Evolutionary conservation across 2,888 invertebrate genomes (phyloP), one percentile per base, ranked within the genome.

Genomic region (Spodoptera picta): DNA sequence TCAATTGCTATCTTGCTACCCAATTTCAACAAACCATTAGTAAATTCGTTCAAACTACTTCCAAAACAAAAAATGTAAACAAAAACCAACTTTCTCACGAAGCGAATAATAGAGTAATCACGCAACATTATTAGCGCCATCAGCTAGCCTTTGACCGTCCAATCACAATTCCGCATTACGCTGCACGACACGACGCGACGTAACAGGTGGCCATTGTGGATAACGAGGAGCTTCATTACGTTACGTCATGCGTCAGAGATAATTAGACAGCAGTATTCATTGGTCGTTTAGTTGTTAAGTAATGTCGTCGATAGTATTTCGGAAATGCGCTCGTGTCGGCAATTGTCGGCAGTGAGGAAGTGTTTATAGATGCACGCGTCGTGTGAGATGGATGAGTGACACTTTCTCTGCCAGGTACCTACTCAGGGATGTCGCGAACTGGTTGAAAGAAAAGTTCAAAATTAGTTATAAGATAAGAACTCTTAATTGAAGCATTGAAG

Each of bases 351-450:
- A 61, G 56, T 67, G 31, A 80, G 82, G 82, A 81, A 80, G 72
- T 80, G 68, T 68, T 80, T 80, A 48, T 60, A 50, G 61, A 80
- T 81, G 79, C 80, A 48, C 43, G 49, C 46, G 53, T 51, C 75
- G 80, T 79, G 73, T 66, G 54, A 61, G 53, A 60, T 49, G 43
- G 24, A 56, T 65, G 36, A 14, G 48, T 49, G 66, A 71, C 64
- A 69, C 77, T 81, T 80, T 80, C 79, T 58, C 72, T 59, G 36
- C 2, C 19, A 79, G 77, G 81, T 79, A 19, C 19, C 19, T 56
- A 79, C 65, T 4, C 46, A 46, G 79, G 81, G 81, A 55, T 81
- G 69, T 4, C 48, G 14, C 14, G 0, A 7, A 0, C 14, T 23
- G 42, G 12, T 49, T 7, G 7, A 23, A 31, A 19, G 19, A 19